phyloP scores from a whole-genome alignment of 2,888 invertebrate species.

The Cordilura impudica region DNA sequence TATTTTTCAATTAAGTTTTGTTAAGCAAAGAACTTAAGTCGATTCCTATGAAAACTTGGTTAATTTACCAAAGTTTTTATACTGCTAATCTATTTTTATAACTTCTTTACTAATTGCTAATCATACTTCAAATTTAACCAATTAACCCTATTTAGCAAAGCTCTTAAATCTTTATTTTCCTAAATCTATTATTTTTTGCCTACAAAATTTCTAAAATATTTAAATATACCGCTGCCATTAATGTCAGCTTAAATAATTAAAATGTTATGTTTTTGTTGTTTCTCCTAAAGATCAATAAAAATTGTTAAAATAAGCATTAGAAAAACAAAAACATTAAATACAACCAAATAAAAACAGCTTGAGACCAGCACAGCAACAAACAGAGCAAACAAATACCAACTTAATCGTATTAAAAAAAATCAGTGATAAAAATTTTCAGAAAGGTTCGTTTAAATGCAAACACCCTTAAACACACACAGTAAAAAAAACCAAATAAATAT shows the following conservation, averaged over 20 bases:
- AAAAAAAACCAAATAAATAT: slow-evolving; percentile 4
- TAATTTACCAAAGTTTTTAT: neutral
- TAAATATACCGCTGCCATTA: slow-evolving; percentile 6
- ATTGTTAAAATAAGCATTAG: slow-evolving; percentile 56
- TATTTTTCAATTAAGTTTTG: too few relatives aligned
- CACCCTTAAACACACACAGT: slow-evolving; percentile 34
- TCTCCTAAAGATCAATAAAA: slow-evolving; percentile 47
- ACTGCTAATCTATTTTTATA: neutral
- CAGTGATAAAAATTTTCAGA: slow-evolving; percentile 50
- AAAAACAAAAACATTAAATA: slow-evolving; percentile 47
- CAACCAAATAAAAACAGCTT: slow-evolving; percentile 56
- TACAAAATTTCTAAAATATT: neutral
- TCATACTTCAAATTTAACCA: neutral
- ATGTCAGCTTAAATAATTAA: slow-evolving; percentile 46
- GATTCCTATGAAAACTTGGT: neutral
- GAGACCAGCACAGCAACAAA: slow-evolving; percentile 42
- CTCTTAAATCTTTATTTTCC: neutral
- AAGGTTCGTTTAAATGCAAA: slow-evolving; percentile 26
- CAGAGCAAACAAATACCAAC: slow-evolving; percentile 17
- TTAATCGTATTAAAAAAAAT: slow-evolving; percentile 56
- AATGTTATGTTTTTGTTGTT: slow-evolving; percentile 6
- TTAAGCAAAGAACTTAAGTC: too few relatives aligned
- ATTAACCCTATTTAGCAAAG: neutral
- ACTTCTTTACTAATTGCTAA: neutral
- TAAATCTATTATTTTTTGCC: neutral